phyloP scores from a whole-genome alignment of 2,113 vertebrate genomes.

The Trematocara stigmaticum region DNA sequence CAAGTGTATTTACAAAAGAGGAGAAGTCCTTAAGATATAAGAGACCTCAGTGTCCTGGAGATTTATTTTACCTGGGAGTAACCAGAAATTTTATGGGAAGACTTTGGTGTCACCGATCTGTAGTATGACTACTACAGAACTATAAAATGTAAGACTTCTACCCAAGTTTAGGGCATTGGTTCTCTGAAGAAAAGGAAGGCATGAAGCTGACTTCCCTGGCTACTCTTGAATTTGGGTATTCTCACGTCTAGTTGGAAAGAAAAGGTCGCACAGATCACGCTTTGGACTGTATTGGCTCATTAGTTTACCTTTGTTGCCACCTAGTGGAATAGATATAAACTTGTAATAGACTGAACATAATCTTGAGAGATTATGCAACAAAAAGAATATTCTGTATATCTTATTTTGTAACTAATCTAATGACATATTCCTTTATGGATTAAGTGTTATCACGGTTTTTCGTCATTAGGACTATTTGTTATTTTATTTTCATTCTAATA shows the following conservation, averaged over 20 bases:
- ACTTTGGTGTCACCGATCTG: not conserved
- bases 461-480: not conserved
- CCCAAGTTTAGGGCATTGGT: not conserved
- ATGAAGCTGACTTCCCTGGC: not conserved
- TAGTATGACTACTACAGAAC: not conserved
- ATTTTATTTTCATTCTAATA: not conserved
- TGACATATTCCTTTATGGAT: not conserved
- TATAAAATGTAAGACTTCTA: not conserved
- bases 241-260: not conserved
- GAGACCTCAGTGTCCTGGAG: not conserved
- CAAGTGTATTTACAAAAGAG: not conserved
- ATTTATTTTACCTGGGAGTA: not conserved
- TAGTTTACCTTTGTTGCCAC: slow-evolving; percentile 27
- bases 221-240: not conserved
- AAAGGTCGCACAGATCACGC: not conserved
- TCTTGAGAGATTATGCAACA: not conserved
- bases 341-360: not conserved
- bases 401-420: not conserved
- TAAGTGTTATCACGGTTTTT: not conserved
- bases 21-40: not conserved
- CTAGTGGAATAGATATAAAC: slow-evolving; percentile 14
- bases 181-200: accelerated
- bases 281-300: not conserved
- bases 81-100: not conserved
- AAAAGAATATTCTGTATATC: not conserved